A percentile compares a stretch with the other conserved stretches of the same genome.
These are phyloP conservation scores for Campoplex capitator DNA, from an alignment of 2,888 invertebrate genomes.

Conservation along the genomic window DNA sequence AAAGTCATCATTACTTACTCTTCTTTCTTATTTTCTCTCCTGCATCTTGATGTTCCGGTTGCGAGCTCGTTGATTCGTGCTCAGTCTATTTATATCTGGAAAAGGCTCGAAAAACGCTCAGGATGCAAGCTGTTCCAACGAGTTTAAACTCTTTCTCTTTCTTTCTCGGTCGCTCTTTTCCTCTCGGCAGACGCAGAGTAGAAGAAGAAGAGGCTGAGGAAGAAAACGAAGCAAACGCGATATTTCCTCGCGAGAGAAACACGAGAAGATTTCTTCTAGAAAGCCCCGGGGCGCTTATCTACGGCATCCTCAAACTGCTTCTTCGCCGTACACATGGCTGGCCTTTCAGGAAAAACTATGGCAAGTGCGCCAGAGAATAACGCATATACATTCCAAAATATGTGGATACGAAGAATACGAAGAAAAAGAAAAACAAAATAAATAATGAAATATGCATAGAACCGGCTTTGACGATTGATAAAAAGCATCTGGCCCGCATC, in stretches of 20 bases:
- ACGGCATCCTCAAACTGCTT: neutral
- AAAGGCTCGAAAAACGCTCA: conserved; percentile 43
- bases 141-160: conserved; percentile 22
- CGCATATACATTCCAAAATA: neutral
- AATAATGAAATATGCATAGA: neutral
- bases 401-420: neutral
- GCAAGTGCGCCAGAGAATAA: neutral
- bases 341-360: conserved; percentile 7
- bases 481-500: neutral
- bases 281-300: neutral
- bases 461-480: neutral
- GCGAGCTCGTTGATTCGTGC: conserved; percentile 28
- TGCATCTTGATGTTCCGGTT: conserved; percentile 31
- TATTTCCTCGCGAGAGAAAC: conserved; percentile 18
- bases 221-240: conserved; percentile 24
- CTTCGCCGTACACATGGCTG: neutral
- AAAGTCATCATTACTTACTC: conserved; percentile 34
- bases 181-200: neutral
- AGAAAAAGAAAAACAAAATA: neutral
- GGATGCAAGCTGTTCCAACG: conserved; percentile 39
- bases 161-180: neutral
- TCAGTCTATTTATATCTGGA: conserved; percentile 63
- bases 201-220: neutral
- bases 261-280: conserved; percentile 31
- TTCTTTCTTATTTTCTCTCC: conserved; percentile 14